A percentile compares a stretch with the other conserved stretches of the same genome.
phyloP scores from a whole-genome alignment of 2,797 vertebrate genomes.

The Psittacula derbiana region DNA sequence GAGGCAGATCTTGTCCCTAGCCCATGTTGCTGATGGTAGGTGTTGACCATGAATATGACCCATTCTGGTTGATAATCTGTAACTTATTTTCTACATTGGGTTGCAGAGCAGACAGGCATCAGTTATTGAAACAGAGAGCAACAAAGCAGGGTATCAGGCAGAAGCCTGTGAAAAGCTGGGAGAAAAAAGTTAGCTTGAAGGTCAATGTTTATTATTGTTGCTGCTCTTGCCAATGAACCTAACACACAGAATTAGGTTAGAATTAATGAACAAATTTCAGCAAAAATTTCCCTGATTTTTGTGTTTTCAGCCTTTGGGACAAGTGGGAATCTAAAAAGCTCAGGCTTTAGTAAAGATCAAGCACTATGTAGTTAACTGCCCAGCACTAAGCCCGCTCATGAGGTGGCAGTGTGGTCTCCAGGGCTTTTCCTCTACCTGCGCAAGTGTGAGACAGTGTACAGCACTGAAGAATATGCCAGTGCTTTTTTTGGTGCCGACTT shows the following conservation, averaged over 20 bases:
- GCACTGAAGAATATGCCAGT: neutral
- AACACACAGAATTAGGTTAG: neutral
- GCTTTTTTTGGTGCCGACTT: neutral
- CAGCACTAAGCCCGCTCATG: neutral
- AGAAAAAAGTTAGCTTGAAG: neutral
- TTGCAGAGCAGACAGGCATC: neutral
- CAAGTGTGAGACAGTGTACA: rapidly evolving
- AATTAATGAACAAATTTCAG: neutral
- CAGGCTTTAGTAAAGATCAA: neutral
- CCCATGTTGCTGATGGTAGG: rapidly evolving
- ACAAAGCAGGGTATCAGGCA: neutral
- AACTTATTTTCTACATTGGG: neutral
- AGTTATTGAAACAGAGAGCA: neutral
- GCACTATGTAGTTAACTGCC: neutral
- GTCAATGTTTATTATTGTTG: neutral
- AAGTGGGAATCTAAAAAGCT: neutral
- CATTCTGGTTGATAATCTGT: neutral
- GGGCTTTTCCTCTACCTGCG: neutral
- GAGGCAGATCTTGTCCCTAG: neutral
- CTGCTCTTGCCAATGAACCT: neutral
- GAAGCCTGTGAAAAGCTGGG: neutral
- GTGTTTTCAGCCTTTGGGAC: neutral
- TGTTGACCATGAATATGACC: rapidly evolving
- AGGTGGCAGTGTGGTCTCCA: neutral
- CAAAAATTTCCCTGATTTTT: neutral